Evolutionary conservation across 1,140 invertebrate genomes (phyloP).

Genomic region (Antheraea mylitta): DNA sequence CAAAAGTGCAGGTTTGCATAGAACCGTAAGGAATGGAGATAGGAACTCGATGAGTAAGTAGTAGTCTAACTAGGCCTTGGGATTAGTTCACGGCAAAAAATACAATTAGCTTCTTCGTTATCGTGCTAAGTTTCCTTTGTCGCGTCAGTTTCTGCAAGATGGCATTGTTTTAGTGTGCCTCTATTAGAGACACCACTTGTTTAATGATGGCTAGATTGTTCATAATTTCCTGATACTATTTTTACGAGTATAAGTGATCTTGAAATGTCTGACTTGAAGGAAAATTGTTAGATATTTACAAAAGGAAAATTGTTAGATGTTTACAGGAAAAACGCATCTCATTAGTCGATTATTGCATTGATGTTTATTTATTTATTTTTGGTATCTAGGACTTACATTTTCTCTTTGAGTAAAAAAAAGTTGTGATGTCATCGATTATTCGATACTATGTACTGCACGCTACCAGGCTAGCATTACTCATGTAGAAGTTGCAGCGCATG

Average conservation of each 20-base stretch:
- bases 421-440: not conserved
- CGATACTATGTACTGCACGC: conserved; percentile 21
- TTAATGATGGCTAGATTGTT: not conserved
- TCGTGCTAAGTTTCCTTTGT: conserved; percentile 69
- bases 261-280: not conserved
- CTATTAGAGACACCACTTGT: conserved; percentile 39
- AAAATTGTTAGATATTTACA: not conserved
- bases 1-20: conserved; percentile 56
- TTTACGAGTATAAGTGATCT: not conserved
- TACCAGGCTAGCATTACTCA: conserved; percentile 47
- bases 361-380: too few relatives aligned
- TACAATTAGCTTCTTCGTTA: conserved; percentile 67
- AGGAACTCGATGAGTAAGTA: conserved; percentile 71
- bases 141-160: conserved; percentile 51
- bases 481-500: conserved; percentile 43
- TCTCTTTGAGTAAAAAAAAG: too few relatives aligned
- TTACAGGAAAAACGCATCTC: too few relatives aligned
- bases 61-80: conserved; percentile 56
- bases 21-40: conserved; percentile 60
- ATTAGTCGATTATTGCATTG: too few relatives aligned
- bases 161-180: conserved; percentile 67
- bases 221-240: conserved; percentile 1
- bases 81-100: conserved; percentile 69
- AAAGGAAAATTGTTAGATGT: not conserved
- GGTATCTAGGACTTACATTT: too few relatives aligned